Percentiles rank a stretch among this genome's conserved stretches.
Evolutionary conservation across 2,888 invertebrate species (phyloP).

Genomic region (Caenorhabditis panamensis): DNA sequence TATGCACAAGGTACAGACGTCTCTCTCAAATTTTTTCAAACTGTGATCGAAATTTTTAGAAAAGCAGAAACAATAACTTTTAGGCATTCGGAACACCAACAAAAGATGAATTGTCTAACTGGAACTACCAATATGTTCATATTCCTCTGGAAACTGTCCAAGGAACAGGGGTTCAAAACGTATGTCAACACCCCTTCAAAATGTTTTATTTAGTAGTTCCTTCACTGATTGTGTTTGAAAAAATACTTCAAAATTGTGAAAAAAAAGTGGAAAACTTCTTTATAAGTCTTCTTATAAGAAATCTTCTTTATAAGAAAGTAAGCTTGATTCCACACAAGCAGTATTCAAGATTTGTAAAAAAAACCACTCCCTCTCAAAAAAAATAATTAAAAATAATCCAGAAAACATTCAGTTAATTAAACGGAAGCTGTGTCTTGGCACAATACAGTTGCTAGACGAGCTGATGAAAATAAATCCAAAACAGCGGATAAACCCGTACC

Average conservation of each 20-base stretch:
- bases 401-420: slow-evolving; percentile 45
- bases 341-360: too few species aligned
- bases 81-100: slow-evolving; percentile 62
- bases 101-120: slow-evolving; percentile 54
- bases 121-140: slow-evolving; percentile 41
- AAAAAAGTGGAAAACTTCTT: too few species aligned
- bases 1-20: too few species aligned
- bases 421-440: slow-evolving; percentile 15
- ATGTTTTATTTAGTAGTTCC: background rate
- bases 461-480: slow-evolving; percentile 57
- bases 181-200: background rate
- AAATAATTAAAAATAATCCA: too few species aligned
- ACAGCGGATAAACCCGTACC: slow-evolving; percentile 48
- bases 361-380: too few species aligned
- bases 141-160: slow-evolving; percentile 50
- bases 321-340: too few species aligned
- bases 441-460: slow-evolving; percentile 38
- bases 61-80: slow-evolving; percentile 3
- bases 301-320: too few species aligned
- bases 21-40: too few species aligned
- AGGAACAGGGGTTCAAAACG: slow-evolving; percentile 58
- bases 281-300: too few species aligned
- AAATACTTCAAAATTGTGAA: too few species aligned
- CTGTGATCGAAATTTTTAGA: too few species aligned
- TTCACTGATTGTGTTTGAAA: too few species aligned